phyloP scores from a whole-genome alignment of 2,888 invertebrate species.

The Odiellus spinosus region DNA sequence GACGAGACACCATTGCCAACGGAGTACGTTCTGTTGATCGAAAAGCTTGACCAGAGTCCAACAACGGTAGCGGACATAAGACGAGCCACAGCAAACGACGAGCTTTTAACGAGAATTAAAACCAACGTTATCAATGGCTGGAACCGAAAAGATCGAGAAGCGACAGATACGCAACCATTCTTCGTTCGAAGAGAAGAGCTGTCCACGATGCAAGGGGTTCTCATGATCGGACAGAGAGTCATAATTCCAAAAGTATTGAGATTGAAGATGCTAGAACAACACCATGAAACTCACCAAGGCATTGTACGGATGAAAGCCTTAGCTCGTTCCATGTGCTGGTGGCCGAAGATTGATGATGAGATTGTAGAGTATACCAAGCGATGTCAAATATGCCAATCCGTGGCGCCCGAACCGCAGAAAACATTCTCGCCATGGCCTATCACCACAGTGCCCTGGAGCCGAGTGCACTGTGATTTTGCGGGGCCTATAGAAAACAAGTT shows the following conservation, averaged over 20 bases:
- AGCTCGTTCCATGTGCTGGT: slow-evolving; percentile 23
- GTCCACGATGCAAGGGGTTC: slow-evolving; percentile 18
- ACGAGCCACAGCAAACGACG: no score
- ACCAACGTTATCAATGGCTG: no score
- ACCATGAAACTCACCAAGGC: slow-evolving; percentile 24
- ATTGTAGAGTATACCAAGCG: slow-evolving; percentile 15
- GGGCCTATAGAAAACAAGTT: slow-evolving; percentile 25
- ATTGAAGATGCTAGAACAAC: slow-evolving; percentile 15
- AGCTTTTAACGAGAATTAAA: no score
- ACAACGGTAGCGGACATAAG: background rate
- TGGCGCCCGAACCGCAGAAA: slow-evolving; percentile 3
- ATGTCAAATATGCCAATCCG: slow-evolving; percentile 18
- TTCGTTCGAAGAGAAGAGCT: slow-evolving; percentile 12
- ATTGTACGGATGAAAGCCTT: slow-evolving; percentile 22
- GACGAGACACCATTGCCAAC: background rate
- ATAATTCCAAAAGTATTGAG: slow-evolving; percentile 21
- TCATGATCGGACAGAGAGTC: slow-evolving; percentile 20
- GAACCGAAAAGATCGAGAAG: no score
- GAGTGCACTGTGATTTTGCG: slow-evolving; percentile 32
- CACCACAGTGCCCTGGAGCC: slow-evolving; percentile 24
- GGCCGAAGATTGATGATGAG: slow-evolving; percentile 21
- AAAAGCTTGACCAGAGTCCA: slow-evolving; percentile 3
- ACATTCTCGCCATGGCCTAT: slow-evolving; percentile 2
- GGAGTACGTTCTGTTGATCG: slow-evolving; percentile 2
- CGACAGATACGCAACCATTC: background rate